These are phyloP conservation scores for Euclidia mi DNA, from an alignment of 2,888 invertebrate genomes.

Conservation along the genomic window DNA sequence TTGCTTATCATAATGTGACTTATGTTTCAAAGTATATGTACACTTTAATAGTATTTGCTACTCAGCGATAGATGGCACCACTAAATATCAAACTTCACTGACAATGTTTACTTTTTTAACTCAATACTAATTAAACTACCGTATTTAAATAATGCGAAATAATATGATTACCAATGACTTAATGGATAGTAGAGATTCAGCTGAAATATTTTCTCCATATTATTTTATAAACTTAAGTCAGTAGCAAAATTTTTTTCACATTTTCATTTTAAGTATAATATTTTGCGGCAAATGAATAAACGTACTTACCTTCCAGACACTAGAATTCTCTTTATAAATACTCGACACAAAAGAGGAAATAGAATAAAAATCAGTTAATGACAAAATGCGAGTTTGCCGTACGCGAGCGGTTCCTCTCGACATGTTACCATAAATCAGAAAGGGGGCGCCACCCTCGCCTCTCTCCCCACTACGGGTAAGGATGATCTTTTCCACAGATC, in stretches of 20 bases:
- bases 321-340: constrained; percentile 12
- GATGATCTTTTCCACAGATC: constrained; percentile 89
- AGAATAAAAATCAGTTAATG: constrained; percentile 87
- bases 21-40: no score
- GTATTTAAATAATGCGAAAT: no score
- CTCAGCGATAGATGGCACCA: constrained; percentile 58
- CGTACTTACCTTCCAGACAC: background rate
- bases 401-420: constrained; percentile 80
- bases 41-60: constrained; percentile 28
- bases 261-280: no score
- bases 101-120: no score
- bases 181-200: no score
- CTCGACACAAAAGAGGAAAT: constrained; percentile 54
- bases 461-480: constrained; percentile 65
- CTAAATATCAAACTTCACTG: no score
- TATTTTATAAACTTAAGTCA: no score
- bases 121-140: no score
- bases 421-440: constrained; percentile 89
- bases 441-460: constrained; percentile 76
- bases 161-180: no score
- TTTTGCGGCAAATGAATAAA: background rate
- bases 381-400: constrained; percentile 85
- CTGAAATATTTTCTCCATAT: no score
- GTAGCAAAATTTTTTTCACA: no score
- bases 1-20: no score